A percentile compares a stretch with the other conserved stretches of the same genome.
These are phyloP conservation scores for Phalanger gymnotis DNA, from an alignment of 2,797 vertebrate species.

Conservation along the genomic window DNA sequence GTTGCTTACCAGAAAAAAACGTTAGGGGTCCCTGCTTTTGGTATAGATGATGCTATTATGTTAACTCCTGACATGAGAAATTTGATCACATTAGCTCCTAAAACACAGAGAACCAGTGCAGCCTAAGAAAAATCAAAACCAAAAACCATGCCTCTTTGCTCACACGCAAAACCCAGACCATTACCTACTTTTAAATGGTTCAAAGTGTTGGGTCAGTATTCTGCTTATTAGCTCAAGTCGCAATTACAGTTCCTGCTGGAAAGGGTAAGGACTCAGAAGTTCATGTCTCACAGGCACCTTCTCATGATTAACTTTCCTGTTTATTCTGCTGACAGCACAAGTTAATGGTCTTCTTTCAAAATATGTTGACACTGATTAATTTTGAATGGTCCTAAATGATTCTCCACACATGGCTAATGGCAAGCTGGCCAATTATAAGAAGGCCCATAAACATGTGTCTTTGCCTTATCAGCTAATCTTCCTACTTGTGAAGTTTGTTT, in stretches of 20 bases:
- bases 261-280: not conserved
- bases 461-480: slow-evolving; percentile 7
- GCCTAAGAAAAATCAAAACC: not conserved
- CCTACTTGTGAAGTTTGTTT: not conserved
- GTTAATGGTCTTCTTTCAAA: slow-evolving; percentile 24
- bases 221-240: slow-evolving; percentile 18
- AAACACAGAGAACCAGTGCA: not conserved
- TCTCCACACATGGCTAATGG: slow-evolving; percentile 4
- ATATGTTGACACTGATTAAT: not conserved
- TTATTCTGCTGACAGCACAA: not conserved
- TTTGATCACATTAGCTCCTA: slow-evolving; percentile 15
- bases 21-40: not conserved
- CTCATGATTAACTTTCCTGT: not conserved
- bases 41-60: not conserved
- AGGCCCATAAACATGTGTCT: not conserved
- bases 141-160: not conserved
- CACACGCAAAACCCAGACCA: slow-evolving; percentile 27
- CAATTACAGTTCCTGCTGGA: not conserved
- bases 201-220: slow-evolving; percentile 19
- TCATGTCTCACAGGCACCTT: not conserved
- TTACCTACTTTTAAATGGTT: slow-evolving; percentile 32
- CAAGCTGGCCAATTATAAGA: not conserved
- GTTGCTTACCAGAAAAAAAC: not conserved
- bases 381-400: slow-evolving; percentile 16
- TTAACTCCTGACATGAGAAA: slow-evolving; percentile 16